These are phyloP conservation scores for Escarpia spicata DNA, from an alignment of 2,888 invertebrate species.

Conservation along the genomic window DNA sequence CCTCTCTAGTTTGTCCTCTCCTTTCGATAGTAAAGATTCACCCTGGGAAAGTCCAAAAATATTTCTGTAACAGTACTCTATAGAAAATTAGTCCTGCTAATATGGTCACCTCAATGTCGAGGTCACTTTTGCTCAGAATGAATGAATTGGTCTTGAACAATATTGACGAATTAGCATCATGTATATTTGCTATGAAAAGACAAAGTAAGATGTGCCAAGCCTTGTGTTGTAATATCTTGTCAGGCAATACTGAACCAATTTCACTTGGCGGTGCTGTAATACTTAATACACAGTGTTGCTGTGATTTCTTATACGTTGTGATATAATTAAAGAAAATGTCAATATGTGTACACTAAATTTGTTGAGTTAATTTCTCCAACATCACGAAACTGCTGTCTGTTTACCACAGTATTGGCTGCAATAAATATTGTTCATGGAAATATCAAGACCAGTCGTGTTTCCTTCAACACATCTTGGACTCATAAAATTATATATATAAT, in stretches of 20 bases:
- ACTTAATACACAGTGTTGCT: background rate
- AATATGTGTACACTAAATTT: background rate
- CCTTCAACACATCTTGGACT: too few species aligned
- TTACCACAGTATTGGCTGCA: too few species aligned
- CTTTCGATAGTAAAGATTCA: too few species aligned
- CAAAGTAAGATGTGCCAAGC: background rate
- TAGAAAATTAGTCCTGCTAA: too few species aligned
- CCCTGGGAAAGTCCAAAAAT: too few species aligned
- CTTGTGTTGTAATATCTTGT: background rate
- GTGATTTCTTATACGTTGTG: background rate
- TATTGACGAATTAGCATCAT: background rate
- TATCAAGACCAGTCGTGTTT: too few species aligned
- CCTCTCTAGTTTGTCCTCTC: too few species aligned
- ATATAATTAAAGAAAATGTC: background rate
- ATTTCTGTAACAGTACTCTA: too few species aligned
- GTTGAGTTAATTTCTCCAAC: background rate
- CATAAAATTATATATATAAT: background rate
- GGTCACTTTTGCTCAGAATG: too few species aligned
- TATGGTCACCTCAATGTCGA: too few species aligned
- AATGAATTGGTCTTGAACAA: background rate
- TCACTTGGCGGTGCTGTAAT: background rate
- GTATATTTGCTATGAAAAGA: background rate
- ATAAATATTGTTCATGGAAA: too few species aligned
- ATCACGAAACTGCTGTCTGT: background rate
- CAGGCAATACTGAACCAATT: background rate